Conservation (phyloP, 2,888 invertebrate species). For the Ophion obscuratus region DNA sequence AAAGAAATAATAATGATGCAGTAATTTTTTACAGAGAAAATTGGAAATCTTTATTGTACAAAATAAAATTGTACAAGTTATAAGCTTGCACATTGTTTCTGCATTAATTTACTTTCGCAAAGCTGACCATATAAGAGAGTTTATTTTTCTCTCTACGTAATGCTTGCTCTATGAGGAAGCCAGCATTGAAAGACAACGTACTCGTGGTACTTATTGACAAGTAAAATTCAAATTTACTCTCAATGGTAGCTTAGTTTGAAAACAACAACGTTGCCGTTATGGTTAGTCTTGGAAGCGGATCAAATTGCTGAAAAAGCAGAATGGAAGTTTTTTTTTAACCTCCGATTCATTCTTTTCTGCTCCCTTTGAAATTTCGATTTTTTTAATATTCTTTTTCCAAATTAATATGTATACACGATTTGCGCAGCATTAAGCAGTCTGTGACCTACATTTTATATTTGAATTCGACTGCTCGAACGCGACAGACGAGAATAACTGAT, state of each 20-base stretch:
- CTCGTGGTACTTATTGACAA: too few relatives aligned
- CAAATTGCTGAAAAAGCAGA: too few relatives aligned
- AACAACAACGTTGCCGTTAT: too few relatives aligned
- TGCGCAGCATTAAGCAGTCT: constrained; percentile 65
- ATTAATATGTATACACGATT: constrained; percentile 32
- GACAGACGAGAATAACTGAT: constrained; percentile 75
- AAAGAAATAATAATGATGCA: neutral
- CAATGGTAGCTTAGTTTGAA: too few relatives aligned
- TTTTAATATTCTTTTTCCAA: neutral
- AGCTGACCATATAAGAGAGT: too few relatives aligned
- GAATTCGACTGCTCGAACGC: constrained; percentile 72
- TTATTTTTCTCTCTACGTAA: neutral
- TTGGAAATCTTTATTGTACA: too few relatives aligned
- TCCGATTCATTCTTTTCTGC: neutral
- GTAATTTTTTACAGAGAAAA: too few relatives aligned
- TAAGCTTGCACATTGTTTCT: neutral
- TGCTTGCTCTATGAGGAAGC: neutral
- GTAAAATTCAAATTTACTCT: too few relatives aligned
- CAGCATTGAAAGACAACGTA: too few relatives aligned
- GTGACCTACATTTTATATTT: constrained; percentile 76
- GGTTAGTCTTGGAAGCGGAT: too few relatives aligned
- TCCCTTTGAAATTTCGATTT: neutral
- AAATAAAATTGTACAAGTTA: too few relatives aligned
- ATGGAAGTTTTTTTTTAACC: too few relatives aligned
- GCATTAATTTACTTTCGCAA: neutral